Conservation (phyloP, 2,888 invertebrate species). For the Eremobia ochroleuca region DNA sequence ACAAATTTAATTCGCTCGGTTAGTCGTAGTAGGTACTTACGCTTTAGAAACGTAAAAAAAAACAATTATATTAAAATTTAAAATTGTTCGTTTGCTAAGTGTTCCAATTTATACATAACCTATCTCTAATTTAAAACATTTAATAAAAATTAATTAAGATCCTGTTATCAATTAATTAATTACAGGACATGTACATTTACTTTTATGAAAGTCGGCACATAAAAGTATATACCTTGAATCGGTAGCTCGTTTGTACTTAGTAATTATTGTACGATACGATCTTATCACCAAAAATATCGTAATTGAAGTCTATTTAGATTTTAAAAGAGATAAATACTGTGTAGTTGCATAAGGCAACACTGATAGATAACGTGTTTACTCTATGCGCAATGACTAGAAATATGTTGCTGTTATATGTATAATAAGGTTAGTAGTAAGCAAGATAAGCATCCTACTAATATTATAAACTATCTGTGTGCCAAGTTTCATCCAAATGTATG, state of each 20-base stretch:
- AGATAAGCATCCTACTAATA: not conserved
- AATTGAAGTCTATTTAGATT: slow-evolving; percentile 75
- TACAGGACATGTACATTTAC: slow-evolving; percentile 60
- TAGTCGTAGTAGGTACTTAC: too few relatives aligned
- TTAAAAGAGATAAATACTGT: slow-evolving; percentile 59
- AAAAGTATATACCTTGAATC: slow-evolving; percentile 67
- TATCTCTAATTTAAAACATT: slow-evolving; percentile 42
- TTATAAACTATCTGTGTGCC: too few relatives aligned
- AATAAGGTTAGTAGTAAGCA: not conserved
- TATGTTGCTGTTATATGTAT: slow-evolving; percentile 23
- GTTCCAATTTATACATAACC: not conserved
- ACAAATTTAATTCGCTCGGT: slow-evolving; percentile 7
- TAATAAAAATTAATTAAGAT: slow-evolving; percentile 66
- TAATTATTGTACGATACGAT: slow-evolving; percentile 75
- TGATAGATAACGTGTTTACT: slow-evolving; percentile 51
- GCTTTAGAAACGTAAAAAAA: slow-evolving; percentile 12
- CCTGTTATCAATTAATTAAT: slow-evolving; percentile 67
- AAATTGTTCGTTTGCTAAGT: not conserved
- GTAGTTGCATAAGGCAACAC: slow-evolving; percentile 64
- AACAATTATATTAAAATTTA: not conserved
- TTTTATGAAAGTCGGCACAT: slow-evolving; percentile 66
- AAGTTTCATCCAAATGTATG: too few relatives aligned
- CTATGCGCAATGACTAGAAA: slow-evolving; percentile 51
- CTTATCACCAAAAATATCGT: slow-evolving; percentile 71
- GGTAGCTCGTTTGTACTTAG: slow-evolving; percentile 77